Base-by-base conservation (phyloP, 2,888 invertebrate genomes). In the Watsonalla binaria region DNA sequence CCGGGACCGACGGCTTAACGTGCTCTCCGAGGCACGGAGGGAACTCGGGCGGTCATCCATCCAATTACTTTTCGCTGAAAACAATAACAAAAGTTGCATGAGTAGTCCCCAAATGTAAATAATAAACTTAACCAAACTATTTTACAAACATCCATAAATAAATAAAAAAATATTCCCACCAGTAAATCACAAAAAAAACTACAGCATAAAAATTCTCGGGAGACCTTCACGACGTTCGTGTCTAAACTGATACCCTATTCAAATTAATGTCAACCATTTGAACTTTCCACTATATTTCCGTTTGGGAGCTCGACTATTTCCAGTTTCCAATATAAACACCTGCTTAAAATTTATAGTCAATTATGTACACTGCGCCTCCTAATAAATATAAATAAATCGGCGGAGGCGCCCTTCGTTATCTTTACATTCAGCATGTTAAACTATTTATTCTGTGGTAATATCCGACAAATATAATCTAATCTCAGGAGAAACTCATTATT, bases 271-370 rank as follows among this genome's bases (percentile, higher is more conserved):
- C 52, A 58, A 59, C 58, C 60, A 8, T 42, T 52, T 68, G 62
- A 65, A 65, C 67, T 66, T 53, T 68, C 62, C 61, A 63, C 61
- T 62, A 68, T 60, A 63, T 37, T 37, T 37, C 55, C 56, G 54
- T 52, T 51, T 50, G 51, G 46, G 45, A 48, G 54, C 59, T 54
- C 54, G 52, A 60, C 61, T 68, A 69, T 73, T 66, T 65, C 53
- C 45, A 58, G 59, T 64, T 66, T 63, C 59, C 61, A 61, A 67
- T 63, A 67, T 72, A 72, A 73, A 72, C 72, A 79, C 76, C 76
- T 76, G 69, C 66, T 72, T 70, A 61, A 70, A 76, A 80, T 80
- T 77, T 79, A 81, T 75, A 62, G 72, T 69, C 71, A 65, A 74
- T 75, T 68, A 65, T 63, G 61, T 59, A 62, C 58, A 61, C 58